phyloP scores from a whole-genome alignment of 2,888 invertebrate genomes.

The Morpho achilles region DNA sequence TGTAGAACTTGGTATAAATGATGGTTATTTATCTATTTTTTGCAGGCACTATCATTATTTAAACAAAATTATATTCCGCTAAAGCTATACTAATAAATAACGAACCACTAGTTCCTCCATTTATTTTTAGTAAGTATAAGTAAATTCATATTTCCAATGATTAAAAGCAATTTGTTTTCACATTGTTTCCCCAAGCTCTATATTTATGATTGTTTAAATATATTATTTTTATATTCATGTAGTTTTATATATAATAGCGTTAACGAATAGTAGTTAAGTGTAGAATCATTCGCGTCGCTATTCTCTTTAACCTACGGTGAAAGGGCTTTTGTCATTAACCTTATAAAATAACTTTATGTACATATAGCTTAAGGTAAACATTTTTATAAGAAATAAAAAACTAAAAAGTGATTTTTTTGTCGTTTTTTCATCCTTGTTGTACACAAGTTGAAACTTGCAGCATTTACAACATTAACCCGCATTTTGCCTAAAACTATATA shows the following conservation, averaged over 20 bases:
- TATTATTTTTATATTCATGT: not conserved
- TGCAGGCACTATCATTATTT: too few relatives aligned
- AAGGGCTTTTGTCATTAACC: conserved; percentile 8
- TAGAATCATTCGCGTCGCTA: conserved; percentile 5
- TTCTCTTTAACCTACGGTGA: conserved; percentile 16
- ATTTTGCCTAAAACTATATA: too few relatives aligned
- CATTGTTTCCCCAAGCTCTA: not conserved
- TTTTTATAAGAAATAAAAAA: conserved; percentile 24
- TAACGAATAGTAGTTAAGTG: conserved; percentile 24
- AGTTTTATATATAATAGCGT: not conserved
- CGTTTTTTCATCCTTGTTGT: not conserved
- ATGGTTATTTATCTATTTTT: too few relatives aligned
- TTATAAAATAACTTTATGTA: conserved; percentile 16
- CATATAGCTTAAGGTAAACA: conserved; percentile 15
- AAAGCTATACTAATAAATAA: too few relatives aligned
- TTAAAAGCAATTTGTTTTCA: too few relatives aligned
- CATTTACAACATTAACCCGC: too few relatives aligned
- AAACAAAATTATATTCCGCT: too few relatives aligned
- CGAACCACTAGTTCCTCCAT: too few relatives aligned
- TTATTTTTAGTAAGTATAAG: too few relatives aligned
- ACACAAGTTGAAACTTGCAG: too few relatives aligned
- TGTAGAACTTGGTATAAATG: too few relatives aligned
- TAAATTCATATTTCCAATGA: too few relatives aligned
- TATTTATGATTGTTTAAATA: not conserved
- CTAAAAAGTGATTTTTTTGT: conserved; percentile 3